Percentiles rank a stretch among this genome's conserved stretches.
These are phyloP conservation scores for Stramonita haemastoma DNA, from an alignment of 2,888 invertebrate genomes.

Conservation along the genomic window DNA sequence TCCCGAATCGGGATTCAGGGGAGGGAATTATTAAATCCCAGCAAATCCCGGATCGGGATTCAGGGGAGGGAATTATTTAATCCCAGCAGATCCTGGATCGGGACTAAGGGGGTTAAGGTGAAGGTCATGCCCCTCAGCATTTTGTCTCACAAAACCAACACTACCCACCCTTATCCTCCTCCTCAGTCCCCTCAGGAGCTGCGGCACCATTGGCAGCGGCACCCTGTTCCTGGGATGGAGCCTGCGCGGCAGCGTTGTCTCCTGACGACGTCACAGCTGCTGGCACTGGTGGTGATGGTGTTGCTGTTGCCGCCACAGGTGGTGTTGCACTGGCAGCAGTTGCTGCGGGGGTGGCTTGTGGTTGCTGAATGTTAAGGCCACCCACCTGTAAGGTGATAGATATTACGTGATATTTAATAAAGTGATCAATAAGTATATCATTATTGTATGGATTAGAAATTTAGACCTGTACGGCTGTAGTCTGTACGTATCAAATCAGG, in stretches of 20 bases:
- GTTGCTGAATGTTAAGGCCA: background rate
- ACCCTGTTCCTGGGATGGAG: background rate
- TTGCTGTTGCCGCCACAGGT: background rate
- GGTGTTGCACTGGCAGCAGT: background rate
- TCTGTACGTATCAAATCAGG: too few relatives aligned
- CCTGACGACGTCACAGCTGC: background rate
- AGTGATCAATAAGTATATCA: too few relatives aligned
- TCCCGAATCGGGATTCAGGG: too few relatives aligned
- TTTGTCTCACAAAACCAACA: background rate
- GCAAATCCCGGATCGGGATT: too few relatives aligned
- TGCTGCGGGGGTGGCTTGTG: background rate
- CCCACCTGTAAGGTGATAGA: background rate
- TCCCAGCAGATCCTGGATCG: too few relatives aligned
- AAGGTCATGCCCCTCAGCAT: too few relatives aligned
- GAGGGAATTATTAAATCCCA: too few relatives aligned
- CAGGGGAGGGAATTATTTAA: too few relatives aligned
- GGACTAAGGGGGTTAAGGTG: too few relatives aligned
- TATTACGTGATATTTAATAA: too few relatives aligned
- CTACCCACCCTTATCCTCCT: background rate
- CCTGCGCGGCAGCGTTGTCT: conserved; percentile 7
- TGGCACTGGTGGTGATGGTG: background rate
- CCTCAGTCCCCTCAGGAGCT: background rate
- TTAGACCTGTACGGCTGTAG: too few relatives aligned
- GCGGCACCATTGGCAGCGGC: background rate
- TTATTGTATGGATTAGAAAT: too few relatives aligned